A percentile compares a stretch with the other conserved stretches of the same genome.
Conservation (phyloP, 2,888 invertebrate genomes). For the Amblyjoppa fuscipennis region DNA sequence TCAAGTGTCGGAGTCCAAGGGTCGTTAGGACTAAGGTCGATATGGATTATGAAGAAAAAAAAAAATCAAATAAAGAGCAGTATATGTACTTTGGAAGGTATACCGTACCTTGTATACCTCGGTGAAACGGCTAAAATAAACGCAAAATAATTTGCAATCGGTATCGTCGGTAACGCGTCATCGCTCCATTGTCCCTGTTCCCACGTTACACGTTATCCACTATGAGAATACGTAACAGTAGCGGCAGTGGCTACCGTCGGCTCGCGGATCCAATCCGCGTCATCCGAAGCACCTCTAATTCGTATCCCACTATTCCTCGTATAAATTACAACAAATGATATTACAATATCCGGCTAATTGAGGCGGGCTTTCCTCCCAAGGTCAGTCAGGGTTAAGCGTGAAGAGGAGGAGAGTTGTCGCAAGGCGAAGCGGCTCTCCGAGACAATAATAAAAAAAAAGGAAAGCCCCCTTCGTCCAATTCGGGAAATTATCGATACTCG, state of each 20-base stretch:
- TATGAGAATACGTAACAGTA: background rate
- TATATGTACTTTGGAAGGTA: constrained; percentile 7
- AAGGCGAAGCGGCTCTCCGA: constrained; percentile 1
- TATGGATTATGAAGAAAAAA: background rate
- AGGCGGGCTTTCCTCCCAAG: background rate
- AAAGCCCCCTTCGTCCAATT: background rate
- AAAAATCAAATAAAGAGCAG: background rate
- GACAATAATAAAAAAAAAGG: constrained; percentile 9
- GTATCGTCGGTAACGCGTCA: background rate
- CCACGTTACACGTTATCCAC: constrained; percentile 1
- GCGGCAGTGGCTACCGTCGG: background rate
- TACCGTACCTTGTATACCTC: constrained; percentile 2
- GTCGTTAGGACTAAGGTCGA: background rate
- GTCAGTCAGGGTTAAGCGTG: constrained; percentile 12
- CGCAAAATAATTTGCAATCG: background rate
- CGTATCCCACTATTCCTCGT: background rate
- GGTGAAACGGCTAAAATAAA: background rate
- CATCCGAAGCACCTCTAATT: constrained; percentile 12
- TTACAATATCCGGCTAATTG: background rate
- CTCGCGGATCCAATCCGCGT: background rate
- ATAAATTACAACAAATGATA: constrained; percentile 13
- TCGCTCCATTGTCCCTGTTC: background rate
- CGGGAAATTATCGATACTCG: constrained; percentile 10
- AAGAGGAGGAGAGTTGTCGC: background rate
- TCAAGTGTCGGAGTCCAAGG: constrained; percentile 4